Evolutionary conservation across 1,140 invertebrate genomes (phyloP).

Genomic region (Berghia stephanieae): DNA sequence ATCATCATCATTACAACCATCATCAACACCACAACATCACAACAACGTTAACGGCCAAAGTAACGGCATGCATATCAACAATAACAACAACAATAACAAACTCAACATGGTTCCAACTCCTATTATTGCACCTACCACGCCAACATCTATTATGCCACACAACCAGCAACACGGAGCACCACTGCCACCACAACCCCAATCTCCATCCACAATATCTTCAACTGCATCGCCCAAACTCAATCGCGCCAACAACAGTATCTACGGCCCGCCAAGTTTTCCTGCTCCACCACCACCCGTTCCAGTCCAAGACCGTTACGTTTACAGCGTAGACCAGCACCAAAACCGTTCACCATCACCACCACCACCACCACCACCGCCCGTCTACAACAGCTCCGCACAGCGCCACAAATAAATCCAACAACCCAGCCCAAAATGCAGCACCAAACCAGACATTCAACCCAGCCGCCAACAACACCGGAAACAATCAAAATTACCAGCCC

Average conservation of each 20-base stretch:
- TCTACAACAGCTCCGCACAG: neutral
- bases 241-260: no score
- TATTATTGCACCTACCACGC: neutral
- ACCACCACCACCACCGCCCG: conserved; percentile 7
- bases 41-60: no score
- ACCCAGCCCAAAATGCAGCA: neutral
- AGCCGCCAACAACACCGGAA: no score
- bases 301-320: conserved; percentile 7
- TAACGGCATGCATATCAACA: no score
- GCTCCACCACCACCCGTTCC: neutral
- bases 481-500: neutral
- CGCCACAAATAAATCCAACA: neutral
- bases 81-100: no score
- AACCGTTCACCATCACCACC: neutral
- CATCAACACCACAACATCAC: neutral
- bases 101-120: neutral
- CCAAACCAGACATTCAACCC: no score
- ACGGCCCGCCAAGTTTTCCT: neutral
- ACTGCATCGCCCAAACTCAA: no score
- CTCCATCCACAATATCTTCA: neutral
- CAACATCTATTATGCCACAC: neutral
- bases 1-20: neutral
- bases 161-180: neutral
- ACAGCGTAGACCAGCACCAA: no score
- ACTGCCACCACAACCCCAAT: neutral